Percentiles rank a stretch among this genome's conserved stretches.
Conservation (phyloP, 2,888 invertebrate species). For the Chouioia cunea region DNA sequence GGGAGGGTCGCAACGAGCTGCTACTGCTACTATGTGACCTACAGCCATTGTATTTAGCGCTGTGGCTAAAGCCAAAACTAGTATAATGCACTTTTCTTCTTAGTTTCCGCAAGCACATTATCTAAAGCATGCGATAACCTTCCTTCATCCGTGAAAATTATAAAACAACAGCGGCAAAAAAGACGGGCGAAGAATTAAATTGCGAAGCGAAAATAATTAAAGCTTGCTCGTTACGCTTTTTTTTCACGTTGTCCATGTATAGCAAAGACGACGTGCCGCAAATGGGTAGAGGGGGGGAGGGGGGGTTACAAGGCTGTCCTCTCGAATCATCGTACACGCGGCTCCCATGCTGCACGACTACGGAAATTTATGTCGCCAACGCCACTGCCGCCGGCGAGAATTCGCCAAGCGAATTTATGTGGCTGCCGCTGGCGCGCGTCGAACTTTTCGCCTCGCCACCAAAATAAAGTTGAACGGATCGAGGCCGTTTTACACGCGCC, state of each 20-base stretch:
- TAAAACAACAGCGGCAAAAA: not conserved
- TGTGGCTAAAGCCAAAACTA: too few species aligned
- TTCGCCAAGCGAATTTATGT: constrained; percentile 11
- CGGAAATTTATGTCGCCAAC: constrained; percentile 9
- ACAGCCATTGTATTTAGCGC: too few species aligned
- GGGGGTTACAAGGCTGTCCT: not conserved
- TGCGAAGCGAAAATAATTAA: not conserved
- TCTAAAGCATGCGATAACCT: too few species aligned
- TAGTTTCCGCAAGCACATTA: too few species aligned
- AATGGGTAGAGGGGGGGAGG: too few species aligned
- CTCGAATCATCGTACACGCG: constrained; percentile 11
- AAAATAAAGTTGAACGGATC: not conserved
- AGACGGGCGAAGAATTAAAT: not conserved
- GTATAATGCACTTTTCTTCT: too few species aligned
- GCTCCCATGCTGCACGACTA: not conserved
- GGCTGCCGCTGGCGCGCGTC: not conserved
- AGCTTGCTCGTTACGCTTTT: not conserved
- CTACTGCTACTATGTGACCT: too few species aligned
- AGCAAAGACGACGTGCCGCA: constrained; percentile 13
- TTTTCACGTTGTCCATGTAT: not conserved
- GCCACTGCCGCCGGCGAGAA: not conserved
- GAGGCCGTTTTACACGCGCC: not conserved
- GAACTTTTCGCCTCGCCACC: not conserved
- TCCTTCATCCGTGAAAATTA: not conserved
- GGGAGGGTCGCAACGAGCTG: too few species aligned